A percentile compares a stretch with the other conserved stretches of the same genome.
These are phyloP conservation scores for Ispidina lecontei DNA, from an alignment of 2,797 vertebrate species.

Conservation along the genomic window DNA sequence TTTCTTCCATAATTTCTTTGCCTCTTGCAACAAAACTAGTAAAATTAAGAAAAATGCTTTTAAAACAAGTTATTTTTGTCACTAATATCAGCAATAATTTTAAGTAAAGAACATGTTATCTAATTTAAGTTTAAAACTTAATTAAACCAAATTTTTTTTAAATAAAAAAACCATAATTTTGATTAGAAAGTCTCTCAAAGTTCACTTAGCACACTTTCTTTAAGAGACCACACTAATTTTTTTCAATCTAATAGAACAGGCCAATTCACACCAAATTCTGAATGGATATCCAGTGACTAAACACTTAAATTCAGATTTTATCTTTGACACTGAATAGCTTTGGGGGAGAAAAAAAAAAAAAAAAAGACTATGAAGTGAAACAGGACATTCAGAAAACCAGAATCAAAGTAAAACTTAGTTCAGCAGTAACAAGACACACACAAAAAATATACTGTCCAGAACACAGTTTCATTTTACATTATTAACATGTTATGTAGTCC, in stretches of 20 bases:
- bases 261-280: background rate
- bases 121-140: background rate
- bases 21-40: background rate
- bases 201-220: background rate
- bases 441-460: background rate
- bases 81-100: background rate
- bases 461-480: background rate
- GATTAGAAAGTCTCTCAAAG: background rate
- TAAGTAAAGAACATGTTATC: background rate
- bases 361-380: background rate
- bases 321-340: background rate
- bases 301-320: background rate
- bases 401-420: background rate
- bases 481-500: background rate
- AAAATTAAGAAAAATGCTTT: background rate
- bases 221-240: background rate
- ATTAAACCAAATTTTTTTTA: background rate
- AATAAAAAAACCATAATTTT: background rate
- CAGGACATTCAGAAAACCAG: background rate
- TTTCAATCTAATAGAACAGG: background rate
- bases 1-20: background rate
- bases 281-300: background rate
- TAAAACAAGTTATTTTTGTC: background rate
- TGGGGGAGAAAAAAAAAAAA: too few species aligned
- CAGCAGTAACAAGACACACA: background rate